phyloP scores from a whole-genome alignment of 2,888 invertebrate genomes.

The Sipha maydis region DNA sequence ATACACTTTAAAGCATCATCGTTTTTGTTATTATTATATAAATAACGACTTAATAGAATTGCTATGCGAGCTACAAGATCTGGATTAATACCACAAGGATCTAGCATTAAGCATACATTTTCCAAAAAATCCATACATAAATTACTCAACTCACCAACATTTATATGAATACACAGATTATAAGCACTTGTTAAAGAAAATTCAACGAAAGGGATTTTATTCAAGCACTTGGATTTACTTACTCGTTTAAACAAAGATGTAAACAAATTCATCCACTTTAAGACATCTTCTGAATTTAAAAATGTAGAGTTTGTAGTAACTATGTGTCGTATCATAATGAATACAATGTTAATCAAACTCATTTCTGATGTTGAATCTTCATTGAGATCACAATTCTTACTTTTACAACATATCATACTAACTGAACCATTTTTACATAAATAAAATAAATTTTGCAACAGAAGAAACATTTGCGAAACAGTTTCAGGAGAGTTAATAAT shows the following conservation, averaged over 20 bases:
- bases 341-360: constrained; percentile 51
- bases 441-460: constrained; percentile 28
- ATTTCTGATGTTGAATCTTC: constrained; percentile 56
- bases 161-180: constrained; percentile 39
- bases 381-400: constrained; percentile 31
- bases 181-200: constrained; percentile 58
- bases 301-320: neutral
- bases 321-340: constrained; percentile 46
- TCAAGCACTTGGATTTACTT: constrained; percentile 51
- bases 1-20: constrained; percentile 52
- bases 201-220: constrained; percentile 51
- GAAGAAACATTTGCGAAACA: constrained; percentile 17
- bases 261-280: constrained; percentile 47
- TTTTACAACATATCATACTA: constrained; percentile 49
- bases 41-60: constrained; percentile 47
- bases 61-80: constrained; percentile 54
- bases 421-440: constrained; percentile 28
- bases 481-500: constrained; percentile 37
- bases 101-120: constrained; percentile 2
- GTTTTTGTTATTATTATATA: constrained; percentile 30
- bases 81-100: constrained; percentile 44
- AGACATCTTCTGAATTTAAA: constrained; percentile 43
- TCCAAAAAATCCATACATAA: constrained; percentile 44
- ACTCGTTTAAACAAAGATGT: constrained; percentile 36
- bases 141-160: constrained; percentile 2